phyloP scores from a whole-genome alignment of 2,797 vertebrate species.

The Lates japonicus region DNA sequence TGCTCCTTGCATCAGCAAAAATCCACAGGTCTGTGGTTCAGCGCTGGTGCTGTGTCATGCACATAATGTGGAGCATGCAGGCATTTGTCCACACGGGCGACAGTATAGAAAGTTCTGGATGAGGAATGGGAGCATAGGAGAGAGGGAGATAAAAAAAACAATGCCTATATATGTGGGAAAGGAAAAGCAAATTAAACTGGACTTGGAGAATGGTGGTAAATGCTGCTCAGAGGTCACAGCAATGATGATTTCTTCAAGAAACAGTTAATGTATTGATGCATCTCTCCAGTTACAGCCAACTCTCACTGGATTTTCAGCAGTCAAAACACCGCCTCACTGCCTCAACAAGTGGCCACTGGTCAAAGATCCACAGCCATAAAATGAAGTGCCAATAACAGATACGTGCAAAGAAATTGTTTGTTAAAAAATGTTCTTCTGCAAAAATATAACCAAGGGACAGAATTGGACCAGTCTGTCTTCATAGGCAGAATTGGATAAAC shows the following conservation, averaged over 20 bases:
- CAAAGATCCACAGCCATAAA: conserved; percentile 19
- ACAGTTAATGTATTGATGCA: conserved; percentile 24
- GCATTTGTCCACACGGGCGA: conserved; percentile 54
- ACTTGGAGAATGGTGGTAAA: background rate
- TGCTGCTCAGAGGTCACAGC: conserved; percentile 9
- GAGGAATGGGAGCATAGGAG: conserved; percentile 12
- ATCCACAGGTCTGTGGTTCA: conserved; percentile 65
- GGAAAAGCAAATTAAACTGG: background rate
- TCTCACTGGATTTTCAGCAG: conserved; percentile 26
- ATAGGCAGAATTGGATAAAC: conserved; percentile 55
- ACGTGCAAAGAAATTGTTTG: background rate
- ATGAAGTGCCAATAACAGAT: background rate
- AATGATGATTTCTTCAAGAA: conserved; percentile 18
- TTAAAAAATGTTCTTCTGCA: conserved; percentile 7
- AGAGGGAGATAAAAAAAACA: conserved; percentile 17
- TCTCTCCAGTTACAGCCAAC: conserved; percentile 31
- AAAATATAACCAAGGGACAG: background rate
- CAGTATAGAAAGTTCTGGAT: conserved; percentile 60
- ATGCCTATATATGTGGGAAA: conserved; percentile 2
- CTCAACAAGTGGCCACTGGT: conserved; percentile 38
- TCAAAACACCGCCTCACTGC: background rate
- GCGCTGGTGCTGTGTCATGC: conserved; percentile 64
- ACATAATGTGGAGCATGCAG: conserved; percentile 67
- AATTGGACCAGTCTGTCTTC: conserved; percentile 32
- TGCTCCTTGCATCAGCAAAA: conserved; percentile 73